phyloP scores from a whole-genome alignment of 2,797 vertebrate genomes.

The Enteromius thamalakanensis region DNA sequence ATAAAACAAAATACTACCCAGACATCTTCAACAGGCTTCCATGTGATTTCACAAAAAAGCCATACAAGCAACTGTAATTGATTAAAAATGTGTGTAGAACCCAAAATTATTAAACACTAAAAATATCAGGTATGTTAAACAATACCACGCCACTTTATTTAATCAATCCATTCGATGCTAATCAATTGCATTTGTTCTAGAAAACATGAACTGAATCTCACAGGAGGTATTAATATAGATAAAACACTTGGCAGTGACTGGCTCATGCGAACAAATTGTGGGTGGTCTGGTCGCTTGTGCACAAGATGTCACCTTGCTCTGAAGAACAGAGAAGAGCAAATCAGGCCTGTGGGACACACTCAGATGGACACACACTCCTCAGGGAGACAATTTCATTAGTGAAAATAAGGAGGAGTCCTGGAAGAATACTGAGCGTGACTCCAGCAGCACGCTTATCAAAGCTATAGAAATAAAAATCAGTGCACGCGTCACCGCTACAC shows the following conservation, averaged over 20 bases:
- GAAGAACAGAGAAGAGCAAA: conserved; percentile 21
- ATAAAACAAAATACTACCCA: neutral
- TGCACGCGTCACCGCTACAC: neutral
- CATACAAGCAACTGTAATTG: neutral
- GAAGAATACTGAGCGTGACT: neutral
- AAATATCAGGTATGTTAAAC: neutral
- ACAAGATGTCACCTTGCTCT: neutral
- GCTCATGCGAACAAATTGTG: neutral
- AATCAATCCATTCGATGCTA: neutral
- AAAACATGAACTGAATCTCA: neutral
- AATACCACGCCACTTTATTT: neutral
- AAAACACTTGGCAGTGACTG: neutral
- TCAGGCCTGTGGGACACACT: neutral
- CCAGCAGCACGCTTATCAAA: neutral
- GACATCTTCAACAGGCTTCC: neutral
- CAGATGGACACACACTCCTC: conserved; percentile 26
- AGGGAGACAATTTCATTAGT: conserved; percentile 52
- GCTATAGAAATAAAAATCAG: neutral
- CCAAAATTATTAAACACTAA: neutral
- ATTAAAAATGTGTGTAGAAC: neutral
- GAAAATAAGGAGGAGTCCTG: neutral
- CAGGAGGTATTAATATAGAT: conserved; percentile 11
- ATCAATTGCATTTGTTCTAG: neutral
- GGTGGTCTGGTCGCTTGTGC: neutral
- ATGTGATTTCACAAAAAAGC: neutral